Base-by-base conservation (phyloP, 2,113 vertebrate species). In the Motacilla tschutschensis region DNA sequence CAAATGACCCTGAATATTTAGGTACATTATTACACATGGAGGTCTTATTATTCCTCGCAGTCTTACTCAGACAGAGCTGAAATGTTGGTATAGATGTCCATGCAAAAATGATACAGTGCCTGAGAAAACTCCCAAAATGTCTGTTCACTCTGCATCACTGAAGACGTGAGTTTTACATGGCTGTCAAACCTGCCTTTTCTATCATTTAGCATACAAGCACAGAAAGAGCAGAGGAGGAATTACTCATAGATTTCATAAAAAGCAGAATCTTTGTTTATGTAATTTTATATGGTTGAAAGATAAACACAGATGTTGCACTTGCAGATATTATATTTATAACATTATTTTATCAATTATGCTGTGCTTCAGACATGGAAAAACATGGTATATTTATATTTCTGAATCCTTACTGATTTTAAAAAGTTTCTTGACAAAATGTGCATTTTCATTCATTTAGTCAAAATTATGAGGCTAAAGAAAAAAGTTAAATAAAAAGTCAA, bases 271-370 rank as follows among this genome's bases (percentile, higher is more conserved):
- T 84, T 95, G 90, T 94, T 95, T 93, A 84, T 90, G 82, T 46
- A 75, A 93, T 93, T 94, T 92, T 87, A 86, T 58, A 64, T 38
- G 33, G 53, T 73, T 82, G 59, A 92, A 84, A 90, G 48, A 90
- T 84, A 94, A 95, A 95, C 88, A 95, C 86, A 93, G 93, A 92
- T 91, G 86, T 92, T 91, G 57, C 29, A 87, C 63, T 90, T 91
- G 48, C 40, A 85, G 81, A 77, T 48, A 89, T 10, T 19, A 35
- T 78, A 85, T 87, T 89, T 89, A 40, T 89, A 92, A 86, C 16
- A 66, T 25, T 88, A 90, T 84, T 91, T 76, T 73, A 91, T 86
- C 67, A 86, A 48, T 84, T 79, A 26, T 47, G 17, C 22, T 51
- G 40, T 47, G 33, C 55, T 72, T 89, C 71, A 88, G 57, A 76